Base-by-base conservation (phyloP, 2,113 vertebrate species). In the Cheirogaleus medius region DNA sequence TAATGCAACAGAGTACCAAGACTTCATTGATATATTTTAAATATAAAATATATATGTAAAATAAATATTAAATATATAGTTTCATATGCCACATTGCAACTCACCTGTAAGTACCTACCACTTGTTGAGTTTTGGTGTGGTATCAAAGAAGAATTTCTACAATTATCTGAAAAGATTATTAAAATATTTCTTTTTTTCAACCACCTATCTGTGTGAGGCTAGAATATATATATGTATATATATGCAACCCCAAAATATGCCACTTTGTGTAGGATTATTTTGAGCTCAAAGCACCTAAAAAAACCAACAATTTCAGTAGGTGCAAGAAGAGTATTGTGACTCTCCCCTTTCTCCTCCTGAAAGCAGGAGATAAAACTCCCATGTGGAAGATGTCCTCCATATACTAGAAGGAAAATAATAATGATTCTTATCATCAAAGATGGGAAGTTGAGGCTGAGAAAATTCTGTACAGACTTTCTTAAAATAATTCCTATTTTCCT, bases 81-180 rank as follows among this genome's bases (percentile, higher is more conserved):
- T 84, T 71, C 77, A 73, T 39, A 69, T 47, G n/a, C 18, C 8
- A 52, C 37, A 29, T 54, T 84, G 52, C 5, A 78, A 58, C 39
- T 91, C 37, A 69, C 86, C 27, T 94, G 68, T 87, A 86, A 60
- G 52, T 69, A 93, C 34, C 44, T 83, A 52, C 12, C 6, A 42
- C 6, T 71, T 89, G 14, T 17, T 81, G 47, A 85, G 14, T 68
- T 91, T 91, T 47, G 39, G n/a, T 87, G 37, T 93, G 27, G 13
- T 66, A 85, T 88, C 23, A 84, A 83, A 96, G 56, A 92, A 88
- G 56, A 92, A 88, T 73, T 85, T 47, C n/a, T 27, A 82, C 12
- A 78, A 69, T 13, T 29, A 76, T 49, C 21, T 94, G 44, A 54
- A 90, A 87, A 52, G 13, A 1, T 20, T 68, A 76, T 69, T 89